Evolutionary conservation across 2,113 vertebrate genomes (phyloP).

Genomic region (Psephotus haematonotus): DNA sequence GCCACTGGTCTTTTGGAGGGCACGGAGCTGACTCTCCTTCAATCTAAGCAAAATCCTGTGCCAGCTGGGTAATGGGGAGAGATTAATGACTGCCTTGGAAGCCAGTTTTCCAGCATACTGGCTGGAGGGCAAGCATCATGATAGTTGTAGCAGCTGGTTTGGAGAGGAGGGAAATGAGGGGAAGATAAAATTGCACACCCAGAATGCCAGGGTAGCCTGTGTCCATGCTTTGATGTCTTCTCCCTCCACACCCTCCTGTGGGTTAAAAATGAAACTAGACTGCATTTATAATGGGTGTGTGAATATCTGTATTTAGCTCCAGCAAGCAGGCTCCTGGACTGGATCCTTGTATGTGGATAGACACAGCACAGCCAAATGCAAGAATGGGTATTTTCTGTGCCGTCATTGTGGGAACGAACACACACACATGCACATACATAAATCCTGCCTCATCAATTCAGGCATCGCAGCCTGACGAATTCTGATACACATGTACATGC

Average conservation of each 20-base stretch:
- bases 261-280: conserved; percentile 47
- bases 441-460: background rate
- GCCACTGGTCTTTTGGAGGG: background rate
- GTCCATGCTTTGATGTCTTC: conserved; percentile 45
- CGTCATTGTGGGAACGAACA: background rate
- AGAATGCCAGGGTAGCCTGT: conserved; percentile 17
- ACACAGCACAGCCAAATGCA: background rate
- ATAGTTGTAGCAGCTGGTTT: conserved; percentile 49
- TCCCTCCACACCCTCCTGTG: conserved; percentile 40
- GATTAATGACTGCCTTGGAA: conserved; percentile 47
- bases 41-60: conserved; percentile 11
- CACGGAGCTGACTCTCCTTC: background rate
- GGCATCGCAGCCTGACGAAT: background rate
- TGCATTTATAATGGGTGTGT: conserved; percentile 41
- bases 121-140: conserved; percentile 27
- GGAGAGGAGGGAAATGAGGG: conserved; percentile 35
- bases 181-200: conserved; percentile 22
- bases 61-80: conserved; percentile 42
- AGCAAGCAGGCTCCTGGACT: background rate
- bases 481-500: background rate
- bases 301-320: conserved; percentile 52
- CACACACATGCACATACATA: too few relatives aligned
- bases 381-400: background rate
- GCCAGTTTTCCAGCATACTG: conserved; percentile 42
- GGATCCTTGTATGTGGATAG: background rate